These are phyloP conservation scores for Drosophila novamexicana DNA, from an alignment of 1,140 invertebrate species.

Conservation along the genomic window DNA sequence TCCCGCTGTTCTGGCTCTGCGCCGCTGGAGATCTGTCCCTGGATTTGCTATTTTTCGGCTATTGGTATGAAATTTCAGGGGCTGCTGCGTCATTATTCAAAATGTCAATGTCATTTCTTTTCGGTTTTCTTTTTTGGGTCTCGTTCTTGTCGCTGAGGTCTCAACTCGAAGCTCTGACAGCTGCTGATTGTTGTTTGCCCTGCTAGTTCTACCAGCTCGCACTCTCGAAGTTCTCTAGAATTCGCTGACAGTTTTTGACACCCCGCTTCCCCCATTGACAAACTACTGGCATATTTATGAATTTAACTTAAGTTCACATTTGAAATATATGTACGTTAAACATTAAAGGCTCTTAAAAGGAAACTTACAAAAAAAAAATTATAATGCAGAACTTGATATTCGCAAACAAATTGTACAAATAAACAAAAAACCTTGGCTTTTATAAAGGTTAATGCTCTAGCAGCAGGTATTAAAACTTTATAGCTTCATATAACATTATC, in stretches of 20 bases:
- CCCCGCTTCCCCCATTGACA: constrained; percentile 11
- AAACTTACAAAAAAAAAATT: background rate
- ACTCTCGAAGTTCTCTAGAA: background rate
- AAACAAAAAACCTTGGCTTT: constrained; percentile 18
- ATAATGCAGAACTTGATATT: background rate
- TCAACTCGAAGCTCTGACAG: constrained; percentile 73
- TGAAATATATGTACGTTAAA: constrained; percentile 14
- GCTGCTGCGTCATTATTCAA: constrained; percentile 77
- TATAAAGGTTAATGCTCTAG: background rate
- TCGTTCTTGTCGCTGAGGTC: constrained; percentile 64
- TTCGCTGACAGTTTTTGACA: constrained; percentile 29
- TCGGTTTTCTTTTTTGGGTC: constrained; percentile 39
- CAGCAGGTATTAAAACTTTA: background rate
- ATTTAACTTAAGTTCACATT: background rate
- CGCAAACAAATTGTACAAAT: constrained; percentile 11
- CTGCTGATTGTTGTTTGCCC: constrained; percentile 49
- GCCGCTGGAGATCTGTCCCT: constrained; percentile 10
- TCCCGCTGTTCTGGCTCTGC: constrained; percentile 3
- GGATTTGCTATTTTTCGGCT: background rate
- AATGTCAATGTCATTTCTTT: constrained; percentile 79
- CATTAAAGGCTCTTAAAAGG: constrained; percentile 21
- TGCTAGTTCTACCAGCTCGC: background rate
- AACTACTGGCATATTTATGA: constrained; percentile 28
- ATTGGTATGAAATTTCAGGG: constrained; percentile 23
- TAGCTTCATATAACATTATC: background rate